phyloP scores from a whole-genome alignment of 1,140 invertebrate species.

The Drosophila subpulchrella region DNA sequence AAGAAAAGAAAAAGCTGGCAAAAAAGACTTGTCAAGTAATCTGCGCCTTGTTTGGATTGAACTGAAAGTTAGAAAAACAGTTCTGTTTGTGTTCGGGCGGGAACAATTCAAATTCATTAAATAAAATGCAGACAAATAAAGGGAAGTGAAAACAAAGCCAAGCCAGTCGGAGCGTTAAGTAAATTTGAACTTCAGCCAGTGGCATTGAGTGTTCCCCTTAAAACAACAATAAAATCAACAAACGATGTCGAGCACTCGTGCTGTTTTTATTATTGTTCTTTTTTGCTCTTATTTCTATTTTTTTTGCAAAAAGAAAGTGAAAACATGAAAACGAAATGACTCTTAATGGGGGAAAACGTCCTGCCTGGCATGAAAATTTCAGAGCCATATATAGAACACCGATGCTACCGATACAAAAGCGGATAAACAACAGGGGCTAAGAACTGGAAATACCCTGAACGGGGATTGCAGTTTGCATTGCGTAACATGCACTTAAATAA shows the following conservation, averaged over 20 bases:
- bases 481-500: constrained; percentile 75
- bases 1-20: not conserved
- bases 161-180: constrained; percentile 35
- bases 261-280: constrained; percentile 32
- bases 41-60: constrained; percentile 24
- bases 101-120: constrained; percentile 48
- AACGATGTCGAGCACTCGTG: constrained; percentile 18
- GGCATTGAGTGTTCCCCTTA: constrained; percentile 20
- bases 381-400: not conserved
- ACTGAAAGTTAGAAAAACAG: constrained; percentile 27
- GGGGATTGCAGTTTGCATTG: constrained; percentile 57
- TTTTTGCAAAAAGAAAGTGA: constrained; percentile 11
- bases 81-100: constrained; percentile 14
- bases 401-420: constrained; percentile 1
- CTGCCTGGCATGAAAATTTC: constrained; percentile 29
- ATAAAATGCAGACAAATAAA: constrained; percentile 42
- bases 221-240: constrained; percentile 41
- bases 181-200: constrained; percentile 38
- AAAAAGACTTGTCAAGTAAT: constrained; percentile 1
- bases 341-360: constrained; percentile 39
- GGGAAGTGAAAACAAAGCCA: constrained; percentile 37
- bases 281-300: not conserved
- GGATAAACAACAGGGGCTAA: constrained; percentile 11
- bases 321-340: constrained; percentile 30
- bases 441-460: constrained; percentile 22